Conservation (phyloP, 2,888 invertebrate species). For the Leptinotarsa haldemani region DNA sequence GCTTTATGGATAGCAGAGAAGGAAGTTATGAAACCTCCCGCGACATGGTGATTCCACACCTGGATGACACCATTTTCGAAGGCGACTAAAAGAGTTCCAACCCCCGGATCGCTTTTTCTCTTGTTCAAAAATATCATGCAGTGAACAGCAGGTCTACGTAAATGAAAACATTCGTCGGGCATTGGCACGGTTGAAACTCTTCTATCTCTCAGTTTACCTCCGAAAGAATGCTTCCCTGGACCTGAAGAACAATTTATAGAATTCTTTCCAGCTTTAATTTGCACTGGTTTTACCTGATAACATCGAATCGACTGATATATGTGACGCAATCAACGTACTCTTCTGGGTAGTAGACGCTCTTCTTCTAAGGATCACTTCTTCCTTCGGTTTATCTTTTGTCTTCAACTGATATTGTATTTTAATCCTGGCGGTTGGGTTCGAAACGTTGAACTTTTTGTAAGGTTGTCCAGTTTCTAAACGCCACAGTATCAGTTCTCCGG, state of each 20-base stretch:
- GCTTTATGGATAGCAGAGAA: conserved; percentile 78
- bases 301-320: conserved; percentile 21
- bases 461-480: conserved; percentile 84
- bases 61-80: conserved; percentile 82
- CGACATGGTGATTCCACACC: conserved; percentile 84
- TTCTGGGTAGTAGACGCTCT: conserved; percentile 2
- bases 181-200: conserved; percentile 65
- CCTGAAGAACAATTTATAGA: not conserved
- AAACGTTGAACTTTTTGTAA: conserved; percentile 68
- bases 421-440: conserved; percentile 70
- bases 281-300: conserved; percentile 24
- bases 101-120: conserved; percentile 63
- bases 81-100: conserved; percentile 77
- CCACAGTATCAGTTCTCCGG: conserved; percentile 86
- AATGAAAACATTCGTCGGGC: conserved; percentile 63
- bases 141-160: conserved; percentile 72
- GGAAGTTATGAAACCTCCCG: conserved; percentile 77
- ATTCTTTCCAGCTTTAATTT: not conserved
- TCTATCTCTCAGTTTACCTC: conserved; percentile 46
- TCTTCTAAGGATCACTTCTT: conserved; percentile 27
- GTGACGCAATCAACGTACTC: conserved; percentile 17
- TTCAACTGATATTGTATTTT: conserved; percentile 70
- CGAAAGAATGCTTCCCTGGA: not conserved
- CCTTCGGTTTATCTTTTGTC: conserved; percentile 45
- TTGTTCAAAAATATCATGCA: conserved; percentile 76